A percentile compares a stretch with the other conserved stretches of the same genome.
phyloP scores from a whole-genome alignment of 2,888 invertebrate genomes.

The Latrodectus elegans region DNA sequence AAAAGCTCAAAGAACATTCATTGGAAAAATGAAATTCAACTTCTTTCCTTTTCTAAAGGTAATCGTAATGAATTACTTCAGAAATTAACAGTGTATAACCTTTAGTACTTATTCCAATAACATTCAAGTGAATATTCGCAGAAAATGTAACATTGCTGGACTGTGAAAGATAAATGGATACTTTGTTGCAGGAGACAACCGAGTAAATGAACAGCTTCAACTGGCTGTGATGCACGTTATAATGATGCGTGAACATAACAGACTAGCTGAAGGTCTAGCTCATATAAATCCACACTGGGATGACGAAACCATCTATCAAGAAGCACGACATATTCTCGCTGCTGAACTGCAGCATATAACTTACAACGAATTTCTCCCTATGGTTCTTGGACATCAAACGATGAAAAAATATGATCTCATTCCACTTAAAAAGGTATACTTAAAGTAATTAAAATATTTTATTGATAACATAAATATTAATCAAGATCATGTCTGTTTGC shows the following conservation, averaged over 20 bases:
- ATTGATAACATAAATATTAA: neutral
- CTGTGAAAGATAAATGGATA: neutral
- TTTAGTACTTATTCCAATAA: too few species aligned
- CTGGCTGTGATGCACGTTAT: slow-evolving; percentile 93
- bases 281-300: slow-evolving; percentile 94
- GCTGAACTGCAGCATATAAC: slow-evolving; percentile 76
- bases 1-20: too few species aligned
- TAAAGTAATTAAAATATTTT: neutral
- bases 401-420: slow-evolving; percentile 71
- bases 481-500: neutral
- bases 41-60: too few species aligned
- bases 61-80: too few species aligned
- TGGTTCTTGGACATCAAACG: slow-evolving; percentile 72
- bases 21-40: too few species aligned
- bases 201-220: slow-evolving; percentile 92
- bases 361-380: slow-evolving; percentile 76
- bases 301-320: slow-evolving; percentile 91
- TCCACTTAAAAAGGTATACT: slow-evolving; percentile 58
- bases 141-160: too few species aligned
- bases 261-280: slow-evolving; percentile 84
- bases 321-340: slow-evolving; percentile 74
- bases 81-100: too few species aligned
- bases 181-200: slow-evolving; percentile 83
- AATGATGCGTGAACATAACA: slow-evolving; percentile 93
- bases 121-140: too few species aligned